Conservation (phyloP, 1,140 invertebrate species). For the Tenebrio molitor region DNA sequence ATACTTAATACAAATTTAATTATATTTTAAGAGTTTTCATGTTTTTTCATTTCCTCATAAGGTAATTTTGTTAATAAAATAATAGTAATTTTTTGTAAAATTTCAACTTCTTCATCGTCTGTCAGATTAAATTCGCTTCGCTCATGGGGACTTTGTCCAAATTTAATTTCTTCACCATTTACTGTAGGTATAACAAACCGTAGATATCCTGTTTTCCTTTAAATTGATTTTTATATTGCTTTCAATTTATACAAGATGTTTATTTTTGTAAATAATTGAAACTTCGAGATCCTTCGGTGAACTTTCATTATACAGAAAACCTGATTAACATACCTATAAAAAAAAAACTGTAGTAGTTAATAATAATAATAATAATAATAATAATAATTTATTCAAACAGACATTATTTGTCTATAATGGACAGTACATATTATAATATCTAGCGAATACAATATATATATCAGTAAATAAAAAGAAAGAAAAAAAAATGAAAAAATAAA, state of each 20-base stretch:
- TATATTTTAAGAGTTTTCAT: neutral
- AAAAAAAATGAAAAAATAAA: too few relatives aligned
- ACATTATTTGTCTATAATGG: too few relatives aligned
- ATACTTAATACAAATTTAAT: neutral
- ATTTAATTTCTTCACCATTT: slow-evolving; percentile 22
- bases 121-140: slow-evolving; percentile 3
- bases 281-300: too few relatives aligned
- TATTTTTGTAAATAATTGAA: slow-evolving; percentile 4
- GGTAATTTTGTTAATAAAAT: slow-evolving; percentile 36
- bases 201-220: too few relatives aligned
- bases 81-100: slow-evolving; percentile 30
- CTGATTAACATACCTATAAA: slow-evolving; percentile 1
- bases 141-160: too few relatives aligned
- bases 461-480: too few relatives aligned
- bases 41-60: slow-evolving; percentile 49
- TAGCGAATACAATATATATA: too few relatives aligned
- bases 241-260: neutral
- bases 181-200: neutral
- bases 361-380: too few relatives aligned
- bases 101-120: slow-evolving; percentile 31
- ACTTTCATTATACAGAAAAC: slow-evolving; percentile 5
- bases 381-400: too few relatives aligned
- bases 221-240: too few relatives aligned
- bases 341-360: neutral
- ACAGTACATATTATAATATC: too few relatives aligned